Percentiles rank a stretch among this genome's conserved stretches.
phyloP scores from a whole-genome alignment of 2,797 vertebrate genomes.

The Myotis findleyi region DNA sequence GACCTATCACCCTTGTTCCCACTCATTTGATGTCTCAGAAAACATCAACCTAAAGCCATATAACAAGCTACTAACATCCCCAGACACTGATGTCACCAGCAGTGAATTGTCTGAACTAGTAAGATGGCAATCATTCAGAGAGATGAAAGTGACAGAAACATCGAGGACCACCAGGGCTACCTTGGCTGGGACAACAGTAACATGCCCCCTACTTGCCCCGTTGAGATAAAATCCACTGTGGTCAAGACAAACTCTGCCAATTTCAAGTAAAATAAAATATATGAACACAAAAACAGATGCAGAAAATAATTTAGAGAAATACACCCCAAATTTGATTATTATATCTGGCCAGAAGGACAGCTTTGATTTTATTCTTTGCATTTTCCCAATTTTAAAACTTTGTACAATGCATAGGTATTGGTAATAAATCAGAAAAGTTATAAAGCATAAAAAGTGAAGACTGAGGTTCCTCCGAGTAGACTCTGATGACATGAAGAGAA shows the following conservation, averaged over 20 bases:
- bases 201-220: background rate
- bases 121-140: background rate
- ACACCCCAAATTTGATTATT: background rate
- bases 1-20: background rate
- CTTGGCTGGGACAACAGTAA: background rate
- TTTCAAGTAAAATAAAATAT: conserved; percentile 4
- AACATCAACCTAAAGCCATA: conserved; percentile 44
- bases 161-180: background rate
- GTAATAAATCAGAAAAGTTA: background rate
- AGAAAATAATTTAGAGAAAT: background rate
- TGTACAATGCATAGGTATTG: background rate
- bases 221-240: background rate
- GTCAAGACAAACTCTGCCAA: background rate
- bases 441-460: background rate
- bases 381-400: conserved; percentile 14
- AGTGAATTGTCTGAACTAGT: background rate
- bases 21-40: conserved; percentile 5
- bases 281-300: background rate
- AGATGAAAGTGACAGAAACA: background rate
- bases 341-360: background rate
- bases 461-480: background rate
- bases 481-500: background rate
- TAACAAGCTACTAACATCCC: conserved; percentile 48
- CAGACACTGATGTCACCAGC: conserved; percentile 33
- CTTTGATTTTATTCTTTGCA: conserved; percentile 6